A percentile compares a stretch with the other conserved stretches of the same genome.
Evolutionary conservation across 2,113 vertebrate species (phyloP).

Genomic region (Cephalopterus ornatus): DNA sequence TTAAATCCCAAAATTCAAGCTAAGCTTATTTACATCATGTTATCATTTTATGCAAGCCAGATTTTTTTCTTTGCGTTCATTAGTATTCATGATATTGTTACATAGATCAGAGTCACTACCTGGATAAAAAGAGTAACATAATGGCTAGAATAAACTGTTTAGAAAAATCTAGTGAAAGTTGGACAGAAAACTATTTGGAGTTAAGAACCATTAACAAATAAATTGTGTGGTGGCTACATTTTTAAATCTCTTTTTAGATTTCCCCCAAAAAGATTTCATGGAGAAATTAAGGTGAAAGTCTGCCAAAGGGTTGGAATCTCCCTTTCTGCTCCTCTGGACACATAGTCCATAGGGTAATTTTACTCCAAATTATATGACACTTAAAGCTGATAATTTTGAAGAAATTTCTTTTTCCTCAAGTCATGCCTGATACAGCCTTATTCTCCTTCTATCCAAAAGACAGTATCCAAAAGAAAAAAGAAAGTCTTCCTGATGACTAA

Average conservation of each 20-base stretch:
- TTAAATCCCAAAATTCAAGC: slow-evolving; percentile 16
- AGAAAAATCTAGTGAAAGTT: neutral
- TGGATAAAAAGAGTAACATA: neutral
- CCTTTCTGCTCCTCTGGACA: neutral
- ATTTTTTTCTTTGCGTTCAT: neutral
- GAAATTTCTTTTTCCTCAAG: neutral
- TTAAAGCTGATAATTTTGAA: neutral
- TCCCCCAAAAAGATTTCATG: neutral
- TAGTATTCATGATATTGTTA: neutral
- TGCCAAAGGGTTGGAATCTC: neutral
- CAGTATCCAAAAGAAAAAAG: neutral
- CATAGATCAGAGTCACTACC: neutral
- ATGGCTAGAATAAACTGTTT: neutral
- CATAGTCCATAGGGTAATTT: neutral
- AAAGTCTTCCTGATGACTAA: neutral
- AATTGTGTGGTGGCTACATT: neutral
- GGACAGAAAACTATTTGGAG: neutral
- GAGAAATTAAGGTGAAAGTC: neutral
- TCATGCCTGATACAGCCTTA: neutral
- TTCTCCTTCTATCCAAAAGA: neutral
- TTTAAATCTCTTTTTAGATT: neutral
- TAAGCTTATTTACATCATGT: neutral
- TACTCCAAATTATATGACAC: neutral
- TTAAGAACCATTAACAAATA: neutral
- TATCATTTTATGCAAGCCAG: neutral